Evolutionary conservation across 2,113 vertebrate species (phyloP).

Genomic region (Panurus biarmicus): DNA sequence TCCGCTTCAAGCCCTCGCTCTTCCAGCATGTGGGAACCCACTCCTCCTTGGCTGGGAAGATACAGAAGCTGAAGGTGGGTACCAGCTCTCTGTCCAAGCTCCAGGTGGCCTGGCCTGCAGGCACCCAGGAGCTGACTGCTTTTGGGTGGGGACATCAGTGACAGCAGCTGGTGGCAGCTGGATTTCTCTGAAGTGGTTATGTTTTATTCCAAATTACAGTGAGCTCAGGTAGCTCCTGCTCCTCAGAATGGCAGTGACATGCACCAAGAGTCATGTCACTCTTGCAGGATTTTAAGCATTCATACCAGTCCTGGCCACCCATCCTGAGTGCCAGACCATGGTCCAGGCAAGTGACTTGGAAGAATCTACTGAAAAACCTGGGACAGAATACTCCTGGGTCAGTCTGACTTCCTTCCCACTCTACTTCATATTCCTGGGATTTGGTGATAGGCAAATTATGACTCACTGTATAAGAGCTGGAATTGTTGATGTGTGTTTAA

Average conservation of each 20-base stretch:
- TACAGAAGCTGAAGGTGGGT: conserved; percentile 95
- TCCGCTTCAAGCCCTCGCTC: conserved; percentile 96
- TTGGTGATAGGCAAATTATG: background rate
- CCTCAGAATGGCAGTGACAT: background rate
- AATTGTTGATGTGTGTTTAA: background rate
- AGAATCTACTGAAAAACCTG: background rate
- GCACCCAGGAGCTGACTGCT: accelerated
- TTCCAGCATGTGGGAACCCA: conserved; percentile 98
- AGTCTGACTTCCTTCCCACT: background rate
- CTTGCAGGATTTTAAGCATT: background rate
- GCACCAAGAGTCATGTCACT: background rate
- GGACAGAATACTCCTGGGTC: background rate
- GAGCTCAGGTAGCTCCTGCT: background rate
- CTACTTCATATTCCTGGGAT: background rate
- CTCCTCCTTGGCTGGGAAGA: conserved; percentile 96
- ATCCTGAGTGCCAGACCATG: background rate
- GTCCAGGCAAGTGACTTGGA: background rate
- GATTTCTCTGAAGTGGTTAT: background rate
- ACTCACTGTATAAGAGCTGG: background rate
- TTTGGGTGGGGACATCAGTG: background rate
- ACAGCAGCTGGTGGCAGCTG: background rate
- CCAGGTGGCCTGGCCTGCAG: background rate
- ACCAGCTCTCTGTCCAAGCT: background rate
- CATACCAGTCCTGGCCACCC: background rate
- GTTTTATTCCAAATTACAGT: background rate